Percentiles rank a stretch among this genome's conserved stretches.
phyloP scores from a whole-genome alignment of 2,888 invertebrate genomes.

The Tuberolachnus salignus region DNA sequence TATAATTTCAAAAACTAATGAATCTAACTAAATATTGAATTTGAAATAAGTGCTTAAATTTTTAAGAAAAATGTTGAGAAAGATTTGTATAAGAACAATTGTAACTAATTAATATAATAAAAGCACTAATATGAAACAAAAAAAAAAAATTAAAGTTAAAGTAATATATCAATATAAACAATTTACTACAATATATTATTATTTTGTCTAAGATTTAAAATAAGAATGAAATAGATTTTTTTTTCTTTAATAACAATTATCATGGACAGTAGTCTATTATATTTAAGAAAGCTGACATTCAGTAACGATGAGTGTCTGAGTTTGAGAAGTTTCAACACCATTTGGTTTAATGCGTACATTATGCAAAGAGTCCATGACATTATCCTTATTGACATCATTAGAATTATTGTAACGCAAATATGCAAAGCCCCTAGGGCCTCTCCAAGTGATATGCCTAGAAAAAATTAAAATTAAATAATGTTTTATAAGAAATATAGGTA shows the following conservation, averaged over 20 bases:
- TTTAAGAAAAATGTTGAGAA: conserved; percentile 15
- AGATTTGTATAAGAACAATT: conserved; percentile 20
- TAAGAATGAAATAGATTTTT: conserved; percentile 28
- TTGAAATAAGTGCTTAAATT: conserved; percentile 35
- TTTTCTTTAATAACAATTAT: conserved; percentile 6
- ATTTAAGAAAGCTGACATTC: conserved; percentile 46
- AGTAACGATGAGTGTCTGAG: conserved; percentile 51
- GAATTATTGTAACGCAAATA: conserved; percentile 67
- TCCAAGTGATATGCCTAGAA: conserved; percentile 74
- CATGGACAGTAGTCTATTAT: not conserved
- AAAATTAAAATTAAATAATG: not conserved
- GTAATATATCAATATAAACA: conserved; percentile 13
- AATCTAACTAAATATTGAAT: conserved; percentile 27
- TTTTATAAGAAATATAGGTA: not conserved
- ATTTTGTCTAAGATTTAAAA: conserved; percentile 46
- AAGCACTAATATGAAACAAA: conserved; percentile 22
- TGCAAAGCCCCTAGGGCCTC: conserved; percentile 68
- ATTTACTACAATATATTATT: conserved; percentile 30
- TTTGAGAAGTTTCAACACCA: conserved; percentile 53
- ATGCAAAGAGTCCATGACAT: conserved; percentile 44
- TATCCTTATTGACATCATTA: conserved; percentile 34
- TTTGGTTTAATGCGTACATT: conserved; percentile 51
- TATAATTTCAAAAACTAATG: conserved; percentile 35
- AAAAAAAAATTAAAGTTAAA: conserved; percentile 33
- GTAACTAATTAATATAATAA: conserved; percentile 26